Conservation (phyloP, 2,113 vertebrate genomes). For the Rhinogobius similis region DNA sequence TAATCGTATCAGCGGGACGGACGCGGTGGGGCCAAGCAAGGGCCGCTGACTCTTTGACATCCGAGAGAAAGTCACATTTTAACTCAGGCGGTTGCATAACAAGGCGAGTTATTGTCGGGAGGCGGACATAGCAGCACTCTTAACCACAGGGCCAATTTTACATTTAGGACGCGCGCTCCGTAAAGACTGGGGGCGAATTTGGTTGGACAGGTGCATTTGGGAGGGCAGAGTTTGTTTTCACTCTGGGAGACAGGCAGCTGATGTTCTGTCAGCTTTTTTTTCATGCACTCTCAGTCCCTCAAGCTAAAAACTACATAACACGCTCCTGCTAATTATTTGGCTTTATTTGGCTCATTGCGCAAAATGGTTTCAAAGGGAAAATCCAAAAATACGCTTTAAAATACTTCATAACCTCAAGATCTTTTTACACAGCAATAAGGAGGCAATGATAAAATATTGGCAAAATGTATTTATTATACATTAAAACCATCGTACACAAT, state of each 20-base stretch:
- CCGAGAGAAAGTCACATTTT: constrained; percentile 50
- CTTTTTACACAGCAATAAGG: neutral
- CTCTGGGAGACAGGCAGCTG: constrained; percentile 1
- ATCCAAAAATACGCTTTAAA: neutral
- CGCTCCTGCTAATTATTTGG: constrained; percentile 8
- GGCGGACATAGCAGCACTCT: constrained; percentile 10
- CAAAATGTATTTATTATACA: no score
- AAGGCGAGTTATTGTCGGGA: constrained; percentile 16
- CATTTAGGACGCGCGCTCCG: constrained; percentile 31
- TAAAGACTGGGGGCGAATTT: neutral
- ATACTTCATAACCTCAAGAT: constrained; percentile 1
- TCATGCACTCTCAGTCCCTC: neutral
- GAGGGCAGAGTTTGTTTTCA: constrained; percentile 2
- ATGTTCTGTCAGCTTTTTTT: constrained; percentile 14
- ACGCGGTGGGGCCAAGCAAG: neutral
- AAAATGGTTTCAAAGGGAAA: constrained; percentile 9
- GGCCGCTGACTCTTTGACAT: constrained; percentile 50
- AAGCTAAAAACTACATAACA: constrained; percentile 13
- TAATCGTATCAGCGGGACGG: constrained; percentile 38
- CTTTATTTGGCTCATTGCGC: constrained; percentile 15
- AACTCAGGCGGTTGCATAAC: constrained; percentile 55
- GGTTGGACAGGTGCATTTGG: constrained; percentile 32
- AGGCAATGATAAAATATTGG: no score
- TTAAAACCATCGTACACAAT: no score
- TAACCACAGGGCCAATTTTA: constrained; percentile 55